Conservation (phyloP, 2,888 invertebrate species). For the Acronicta psi region DNA sequence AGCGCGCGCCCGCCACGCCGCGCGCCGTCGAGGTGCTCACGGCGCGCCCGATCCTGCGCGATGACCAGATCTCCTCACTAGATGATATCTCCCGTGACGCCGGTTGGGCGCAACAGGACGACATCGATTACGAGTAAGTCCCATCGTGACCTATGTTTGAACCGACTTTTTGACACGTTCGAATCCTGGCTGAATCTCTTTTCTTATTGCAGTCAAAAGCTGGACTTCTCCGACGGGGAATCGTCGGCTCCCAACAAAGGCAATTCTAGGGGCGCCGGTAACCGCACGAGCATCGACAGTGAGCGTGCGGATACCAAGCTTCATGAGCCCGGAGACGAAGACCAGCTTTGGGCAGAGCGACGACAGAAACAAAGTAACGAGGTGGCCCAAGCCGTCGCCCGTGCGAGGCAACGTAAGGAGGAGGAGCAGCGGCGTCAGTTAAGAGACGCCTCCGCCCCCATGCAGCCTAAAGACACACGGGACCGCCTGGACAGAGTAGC, state of each 20-base stretch:
- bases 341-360: slow-evolving; percentile 91
- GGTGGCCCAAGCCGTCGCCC: slow-evolving; percentile 93
- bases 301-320: slow-evolving; percentile 79
- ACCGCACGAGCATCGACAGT: slow-evolving; percentile 73
- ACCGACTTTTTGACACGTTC: background rate
- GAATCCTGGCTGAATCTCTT: slow-evolving; percentile 3
- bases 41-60: slow-evolving; percentile 96
- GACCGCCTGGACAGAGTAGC: slow-evolving; percentile 65
- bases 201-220: slow-evolving; percentile 91
- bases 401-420: slow-evolving; percentile 95
- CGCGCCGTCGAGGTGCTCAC: slow-evolving; percentile 90
- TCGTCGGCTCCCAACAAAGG: slow-evolving; percentile 77
- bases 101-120: slow-evolving; percentile 97
- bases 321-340: slow-evolving; percentile 81
- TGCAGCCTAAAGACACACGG: slow-evolving; percentile 68
- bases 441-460: slow-evolving; percentile 74
- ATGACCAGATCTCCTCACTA: slow-evolving; percentile 97
- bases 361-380: slow-evolving; percentile 92
- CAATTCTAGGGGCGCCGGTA: slow-evolving; percentile 70
- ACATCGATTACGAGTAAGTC: slow-evolving; percentile 96
- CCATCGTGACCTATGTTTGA: background rate
- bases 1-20: slow-evolving; percentile 74
- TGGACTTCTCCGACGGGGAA: slow-evolving; percentile 98
- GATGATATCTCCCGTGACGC: slow-evolving; percentile 96
- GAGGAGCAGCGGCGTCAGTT: slow-evolving; percentile 94